phyloP scores from a whole-genome alignment of 2,888 invertebrate species.

The Galeruca laticollis region DNA sequence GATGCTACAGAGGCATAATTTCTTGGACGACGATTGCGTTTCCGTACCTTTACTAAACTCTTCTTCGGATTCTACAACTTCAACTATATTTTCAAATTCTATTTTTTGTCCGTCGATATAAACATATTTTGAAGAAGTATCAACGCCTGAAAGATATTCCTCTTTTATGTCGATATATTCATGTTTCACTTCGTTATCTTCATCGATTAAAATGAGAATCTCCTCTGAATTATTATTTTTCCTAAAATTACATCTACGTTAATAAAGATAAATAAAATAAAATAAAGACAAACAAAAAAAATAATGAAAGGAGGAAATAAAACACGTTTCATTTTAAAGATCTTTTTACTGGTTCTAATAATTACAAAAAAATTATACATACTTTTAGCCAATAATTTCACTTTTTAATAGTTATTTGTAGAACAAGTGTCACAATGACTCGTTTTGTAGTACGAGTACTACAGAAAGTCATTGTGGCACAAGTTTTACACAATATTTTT shows the following conservation, averaged over 20 bases:
- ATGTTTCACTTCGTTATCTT: conserved; percentile 11
- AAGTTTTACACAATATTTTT: too few relatives aligned
- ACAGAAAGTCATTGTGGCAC: too few relatives aligned
- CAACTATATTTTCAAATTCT: conserved; percentile 1
- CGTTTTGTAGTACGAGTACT: too few relatives aligned
- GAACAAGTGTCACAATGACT: too few relatives aligned
- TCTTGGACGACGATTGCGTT: not conserved
- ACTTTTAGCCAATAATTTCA: not conserved
- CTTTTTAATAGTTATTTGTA: too few relatives aligned
- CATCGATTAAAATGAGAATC: conserved; percentile 40
- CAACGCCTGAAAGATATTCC: not conserved
- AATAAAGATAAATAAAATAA: conserved; percentile 35
- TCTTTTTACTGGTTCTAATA: conserved; percentile 25
- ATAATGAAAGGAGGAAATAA: not conserved
- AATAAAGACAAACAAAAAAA: conserved; percentile 1
- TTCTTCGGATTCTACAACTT: not conserved
- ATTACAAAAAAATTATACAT: conserved; percentile 15
- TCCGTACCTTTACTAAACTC: not conserved
- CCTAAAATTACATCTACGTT: conserved; percentile 45
- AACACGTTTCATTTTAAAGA: conserved; percentile 1
- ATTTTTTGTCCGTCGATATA: conserved; percentile 21
- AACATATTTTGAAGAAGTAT: conserved; percentile 6
- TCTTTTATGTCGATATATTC: conserved; percentile 11
- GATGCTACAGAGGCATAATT: conserved; percentile 39
- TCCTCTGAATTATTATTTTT: conserved; percentile 40